A percentile compares a stretch with the other conserved stretches of the same genome.
These are phyloP conservation scores for Willisornis vidua DNA, from an alignment of 2,113 vertebrate species.

Conservation along the genomic window DNA sequence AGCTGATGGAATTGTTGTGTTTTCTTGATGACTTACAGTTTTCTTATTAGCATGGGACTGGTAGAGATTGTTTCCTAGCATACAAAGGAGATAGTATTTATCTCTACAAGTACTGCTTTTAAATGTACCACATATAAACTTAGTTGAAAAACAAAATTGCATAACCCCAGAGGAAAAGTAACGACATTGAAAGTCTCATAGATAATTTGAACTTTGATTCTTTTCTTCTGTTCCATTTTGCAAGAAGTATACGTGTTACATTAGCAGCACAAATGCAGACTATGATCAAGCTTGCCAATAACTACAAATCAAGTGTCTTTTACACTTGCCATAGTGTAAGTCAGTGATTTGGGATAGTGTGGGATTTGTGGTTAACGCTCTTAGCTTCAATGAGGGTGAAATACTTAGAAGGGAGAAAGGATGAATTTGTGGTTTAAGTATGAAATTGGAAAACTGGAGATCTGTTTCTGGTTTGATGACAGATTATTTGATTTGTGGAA, in stretches of 20 bases:
- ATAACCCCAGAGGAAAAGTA: neutral
- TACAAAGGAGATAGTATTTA: neutral
- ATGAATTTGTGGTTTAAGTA: neutral
- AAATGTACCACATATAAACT: neutral
- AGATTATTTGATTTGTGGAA: neutral
- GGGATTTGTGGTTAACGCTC: conserved; percentile 2
- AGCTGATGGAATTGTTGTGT: neutral
- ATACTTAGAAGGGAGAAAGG: neutral
- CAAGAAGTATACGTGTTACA: neutral
- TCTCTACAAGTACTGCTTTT: neutral
- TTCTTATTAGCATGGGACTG: neutral
- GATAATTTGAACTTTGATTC: neutral
- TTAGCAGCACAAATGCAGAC: neutral
- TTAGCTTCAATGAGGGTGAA: neutral
- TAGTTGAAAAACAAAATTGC: neutral
- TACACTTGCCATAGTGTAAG: neutral
- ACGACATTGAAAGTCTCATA: neutral
- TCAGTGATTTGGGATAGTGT: neutral
- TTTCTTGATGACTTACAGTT: neutral
- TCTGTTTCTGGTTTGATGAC: neutral
- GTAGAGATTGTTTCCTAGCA: neutral
- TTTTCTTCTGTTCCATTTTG: neutral
- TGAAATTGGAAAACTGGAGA: neutral
- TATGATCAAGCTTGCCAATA: neutral
- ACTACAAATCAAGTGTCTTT: neutral